These are phyloP conservation scores for Macroteleia sp. DNA, from an alignment of 2,888 invertebrate genomes.

Conservation along the genomic window DNA sequence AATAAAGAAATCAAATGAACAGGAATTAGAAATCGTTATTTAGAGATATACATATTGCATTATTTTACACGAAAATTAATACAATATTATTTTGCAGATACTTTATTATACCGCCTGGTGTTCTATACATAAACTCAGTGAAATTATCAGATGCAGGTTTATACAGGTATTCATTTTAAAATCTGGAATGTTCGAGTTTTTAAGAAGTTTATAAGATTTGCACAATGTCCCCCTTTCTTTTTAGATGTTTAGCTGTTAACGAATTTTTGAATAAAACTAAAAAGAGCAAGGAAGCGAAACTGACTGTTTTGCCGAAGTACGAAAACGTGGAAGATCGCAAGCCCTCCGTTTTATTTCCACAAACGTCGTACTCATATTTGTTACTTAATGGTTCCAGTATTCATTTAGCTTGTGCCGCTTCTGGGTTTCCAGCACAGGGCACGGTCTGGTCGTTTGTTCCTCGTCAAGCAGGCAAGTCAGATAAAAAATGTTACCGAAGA, in stretches of 20 bases:
- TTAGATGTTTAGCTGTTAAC: slow-evolving; percentile 82
- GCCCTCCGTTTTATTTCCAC: slow-evolving; percentile 75
- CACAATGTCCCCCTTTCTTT: slow-evolving; percentile 3
- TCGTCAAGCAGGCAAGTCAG: slow-evolving; percentile 75
- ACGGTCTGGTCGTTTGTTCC: slow-evolving; percentile 82
- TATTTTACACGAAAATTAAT: too few species aligned
- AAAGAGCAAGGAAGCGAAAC: slow-evolving; percentile 80
- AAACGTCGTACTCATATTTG: slow-evolving; percentile 76
- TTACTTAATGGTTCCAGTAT: slow-evolving; percentile 82
- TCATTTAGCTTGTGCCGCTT: slow-evolving; percentile 84
- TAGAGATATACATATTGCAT: too few species aligned
- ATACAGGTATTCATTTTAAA: slow-evolving; percentile 82
- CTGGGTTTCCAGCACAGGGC: slow-evolving; percentile 82
- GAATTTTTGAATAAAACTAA: slow-evolving; percentile 81
- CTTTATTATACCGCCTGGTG: slow-evolving; percentile 84
- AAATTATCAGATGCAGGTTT: slow-evolving; percentile 84
- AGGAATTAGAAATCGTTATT: too few species aligned
- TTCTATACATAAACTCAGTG: slow-evolving; percentile 85
- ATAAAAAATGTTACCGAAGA: too few species aligned
- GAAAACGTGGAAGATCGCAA: slow-evolving; percentile 10
- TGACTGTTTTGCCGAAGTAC: slow-evolving; percentile 74
- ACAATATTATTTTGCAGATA: too few species aligned
- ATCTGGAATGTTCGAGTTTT: too few species aligned
- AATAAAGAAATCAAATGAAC: too few species aligned
- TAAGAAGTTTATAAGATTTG: too few species aligned